Base-by-base conservation (phyloP, 1,140 invertebrate genomes). In the Drosophila bipectinata region DNA sequence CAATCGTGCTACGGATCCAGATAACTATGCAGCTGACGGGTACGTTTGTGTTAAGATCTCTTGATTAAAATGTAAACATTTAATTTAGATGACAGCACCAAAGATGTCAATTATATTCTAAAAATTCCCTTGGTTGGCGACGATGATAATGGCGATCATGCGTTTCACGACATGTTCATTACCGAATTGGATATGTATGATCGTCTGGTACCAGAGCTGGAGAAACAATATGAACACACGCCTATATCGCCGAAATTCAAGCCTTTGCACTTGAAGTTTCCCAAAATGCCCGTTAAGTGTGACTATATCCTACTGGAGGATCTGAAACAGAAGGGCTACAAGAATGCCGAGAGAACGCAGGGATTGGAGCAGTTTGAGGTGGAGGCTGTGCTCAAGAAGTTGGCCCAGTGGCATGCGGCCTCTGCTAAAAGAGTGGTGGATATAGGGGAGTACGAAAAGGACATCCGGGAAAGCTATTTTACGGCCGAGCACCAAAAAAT, bases 321-420 rank as follows among this genome's bases (percentile, higher is more conserved):
- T 51, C 48, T 88, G 7, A 47, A 68, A 1, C 18, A 32, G 0
- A 71, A 15, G 9, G 77, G 69, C 9, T 89, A 75, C 41, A 61
- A 47, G 1, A 89, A 94, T 93, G 90, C 83, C 7, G 92, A 94
- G 44, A 88, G 94, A 57, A 84, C 90, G 26, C 79, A 92, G 58
- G 93, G 94, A 1, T 62, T 94, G 4, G 90, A 93, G 8, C 72
- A 93, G 4, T 80, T 92, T 2, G 92, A 93, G 58, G 81, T 93
- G 7, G 92, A 92, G 37, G 79, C 91, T 2, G 92, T 93, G 0
- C 88, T 94, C 0, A 93, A 92, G 47, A 92, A 92, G n/a, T 67
- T 94, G 32, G 94, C 93, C 0, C 92, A 93, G 18, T 94, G 94
- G 77, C 94, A 94, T 72, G 94, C 94, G 0, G 72, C 83, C 1